These are phyloP conservation scores for Callyntrura sp. DNA, from an alignment of 2,888 invertebrate genomes.

Conservation along the genomic window DNA sequence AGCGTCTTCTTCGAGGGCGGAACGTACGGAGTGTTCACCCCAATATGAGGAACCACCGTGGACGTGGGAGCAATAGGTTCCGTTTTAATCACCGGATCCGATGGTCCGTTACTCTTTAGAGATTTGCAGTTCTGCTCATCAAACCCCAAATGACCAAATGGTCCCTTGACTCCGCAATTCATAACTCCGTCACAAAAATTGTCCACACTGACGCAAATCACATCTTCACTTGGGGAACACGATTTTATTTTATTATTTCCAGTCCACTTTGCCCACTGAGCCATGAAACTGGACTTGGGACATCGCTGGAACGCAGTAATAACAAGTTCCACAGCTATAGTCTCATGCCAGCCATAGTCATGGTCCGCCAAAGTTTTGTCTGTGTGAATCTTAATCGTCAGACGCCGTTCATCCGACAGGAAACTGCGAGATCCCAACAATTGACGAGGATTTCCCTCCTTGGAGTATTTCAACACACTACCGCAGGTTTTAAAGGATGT, in stretches of 20 bases:
- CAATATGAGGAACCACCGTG: constrained; percentile 76
- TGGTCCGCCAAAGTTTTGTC: constrained; percentile 70
- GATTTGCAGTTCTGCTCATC: constrained; percentile 79
- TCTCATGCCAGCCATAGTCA: constrained; percentile 77
- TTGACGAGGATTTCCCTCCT: constrained; percentile 68
- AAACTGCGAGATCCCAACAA: constrained; percentile 75
- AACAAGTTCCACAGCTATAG: constrained; percentile 78
- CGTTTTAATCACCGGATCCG: constrained; percentile 34
- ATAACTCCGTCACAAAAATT: constrained; percentile 78
- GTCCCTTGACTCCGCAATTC: constrained; percentile 77
- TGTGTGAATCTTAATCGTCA: constrained; percentile 69
- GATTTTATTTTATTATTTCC: constrained; percentile 69
- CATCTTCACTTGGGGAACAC: constrained; percentile 78
- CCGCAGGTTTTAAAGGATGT: constrained; percentile 76
- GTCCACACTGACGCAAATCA: constrained; percentile 70
- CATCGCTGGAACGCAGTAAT: constrained; percentile 78
- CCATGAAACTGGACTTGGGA: constrained; percentile 74
- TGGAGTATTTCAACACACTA: constrained; percentile 76
- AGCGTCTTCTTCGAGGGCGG: constrained; percentile 76
- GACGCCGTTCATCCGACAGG: constrained; percentile 70
- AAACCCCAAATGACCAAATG: constrained; percentile 77
- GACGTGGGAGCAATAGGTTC: constrained; percentile 68
- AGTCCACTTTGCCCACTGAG: constrained; percentile 81
- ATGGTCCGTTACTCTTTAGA: constrained; percentile 27
- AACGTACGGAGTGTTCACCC: constrained; percentile 78